phyloP scores from a whole-genome alignment of 92 coral and sea anemone species.

The Meandrina meandrites region DNA sequence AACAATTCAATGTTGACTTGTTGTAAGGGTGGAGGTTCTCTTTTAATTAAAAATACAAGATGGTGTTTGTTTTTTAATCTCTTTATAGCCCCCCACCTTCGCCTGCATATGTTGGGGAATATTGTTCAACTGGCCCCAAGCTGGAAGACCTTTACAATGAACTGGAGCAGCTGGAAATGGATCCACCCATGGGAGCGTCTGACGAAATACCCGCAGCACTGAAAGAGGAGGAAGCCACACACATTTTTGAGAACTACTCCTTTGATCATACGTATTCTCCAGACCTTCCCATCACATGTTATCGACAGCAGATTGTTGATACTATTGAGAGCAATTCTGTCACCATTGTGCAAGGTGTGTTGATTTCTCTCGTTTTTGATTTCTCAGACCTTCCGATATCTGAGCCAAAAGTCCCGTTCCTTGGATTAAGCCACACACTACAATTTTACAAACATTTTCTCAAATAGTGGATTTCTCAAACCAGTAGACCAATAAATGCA shows the following conservation, averaged over 20 bases:
- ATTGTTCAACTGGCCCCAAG: conserved; percentile 37
- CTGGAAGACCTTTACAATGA: conserved; percentile 69
- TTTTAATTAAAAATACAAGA: not conserved
- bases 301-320: conserved; percentile 79
- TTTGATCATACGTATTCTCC: conserved; percentile 87
- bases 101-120: conserved; percentile 28
- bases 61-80: not conserved
- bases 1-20: too few species aligned
- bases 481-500: too few species aligned
- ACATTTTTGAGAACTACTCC: conserved; percentile 88
- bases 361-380: not conserved
- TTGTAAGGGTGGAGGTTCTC: too few species aligned
- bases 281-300: conserved; percentile 82
- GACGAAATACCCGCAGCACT: conserved; percentile 78
- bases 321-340: conserved; percentile 96
- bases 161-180: conserved; percentile 61
- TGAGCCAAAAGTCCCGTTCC: too few species aligned
- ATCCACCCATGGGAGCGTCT: conserved; percentile 36
- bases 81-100: conserved; percentile 19
- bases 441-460: too few species aligned
- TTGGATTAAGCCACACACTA: too few species aligned
- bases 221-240: conserved; percentile 82
- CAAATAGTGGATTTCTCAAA: too few species aligned
- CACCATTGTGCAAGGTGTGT: conserved; percentile 89
- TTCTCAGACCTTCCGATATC: too few species aligned